Base-by-base conservation (phyloP, 2,888 invertebrate species). In the Chelonus formosanus region DNA sequence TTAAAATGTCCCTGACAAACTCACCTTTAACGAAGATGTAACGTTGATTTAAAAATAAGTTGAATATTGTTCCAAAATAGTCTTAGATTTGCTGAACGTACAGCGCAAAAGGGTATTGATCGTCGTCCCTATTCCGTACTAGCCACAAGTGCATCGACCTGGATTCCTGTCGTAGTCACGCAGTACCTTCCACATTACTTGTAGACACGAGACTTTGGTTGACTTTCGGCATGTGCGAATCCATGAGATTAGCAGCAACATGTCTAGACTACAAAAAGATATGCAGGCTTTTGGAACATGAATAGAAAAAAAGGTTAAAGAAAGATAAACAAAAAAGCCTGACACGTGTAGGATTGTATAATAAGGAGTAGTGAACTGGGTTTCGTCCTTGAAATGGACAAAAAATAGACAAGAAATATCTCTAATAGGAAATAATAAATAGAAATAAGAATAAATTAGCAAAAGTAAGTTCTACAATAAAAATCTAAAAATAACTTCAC, bases 121-220 rank as follows among this genome's bases (percentile, higher is more conserved):
- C 75, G 68, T 34, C 63, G 69, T 59, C 67, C 69, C 67, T 78
- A 72, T 75, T 74, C 69, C 55, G 67, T 59, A 67, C 57, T 62
- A 57, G 62, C 71, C 69, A 66, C 65, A 71, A 71, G 76, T 77
- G 71, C 77, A 74, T 74, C 74, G 76, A 74, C 76, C 77, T 75
- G 73, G 75, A 75, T 76, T 75, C 67, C 72, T 44, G 52, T 43
- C 40, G 40, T 40, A 40, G 40, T 40, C 40, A 40, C 40, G 40
- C 40, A 40, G 40, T 40, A 40, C 40, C 40, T 70, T 70, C 67
- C 68, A 50, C 47, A 44, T 55, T 55, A 47, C 52, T 32, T 34
- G 40, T 47, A 47, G 6, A 34, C 31, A 45, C 34, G 2, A 53
- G 8, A 53, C 4, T 3, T n/a, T 5, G n/a, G 4, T 8, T 47